These are phyloP conservation scores for Drosophila mulleri DNA, from an alignment of 2,888 invertebrate species.

Conservation along the genomic window DNA sequence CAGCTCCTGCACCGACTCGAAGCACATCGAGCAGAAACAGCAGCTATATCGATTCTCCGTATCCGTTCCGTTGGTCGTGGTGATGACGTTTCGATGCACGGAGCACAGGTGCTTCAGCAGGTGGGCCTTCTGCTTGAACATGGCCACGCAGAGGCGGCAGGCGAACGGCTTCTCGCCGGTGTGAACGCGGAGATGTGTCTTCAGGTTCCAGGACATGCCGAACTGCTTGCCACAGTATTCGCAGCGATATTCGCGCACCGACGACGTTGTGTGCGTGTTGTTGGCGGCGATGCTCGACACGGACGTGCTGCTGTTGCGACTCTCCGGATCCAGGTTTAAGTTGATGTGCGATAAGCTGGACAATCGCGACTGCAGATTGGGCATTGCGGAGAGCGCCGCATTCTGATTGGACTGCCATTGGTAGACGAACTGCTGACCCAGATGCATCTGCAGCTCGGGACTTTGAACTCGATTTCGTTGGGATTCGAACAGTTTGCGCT, in stretches of 20 bases:
- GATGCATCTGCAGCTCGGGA: slow-evolving; percentile 87
- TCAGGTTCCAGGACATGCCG: slow-evolving; percentile 96
- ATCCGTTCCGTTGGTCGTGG: slow-evolving; percentile 88
- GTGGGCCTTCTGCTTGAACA: slow-evolving; percentile 96
- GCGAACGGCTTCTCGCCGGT: slow-evolving; percentile 96
- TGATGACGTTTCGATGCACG: slow-evolving; percentile 94
- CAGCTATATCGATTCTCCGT: slow-evolving; percentile 92
- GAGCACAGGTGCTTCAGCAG: slow-evolving; percentile 94
- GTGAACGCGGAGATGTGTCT: slow-evolving; percentile 94
- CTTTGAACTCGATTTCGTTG: slow-evolving; percentile 87
- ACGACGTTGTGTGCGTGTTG: slow-evolving; percentile 86
- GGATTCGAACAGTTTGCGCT: slow-evolving; percentile 78
- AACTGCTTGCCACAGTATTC: slow-evolving; percentile 96
- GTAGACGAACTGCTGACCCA: slow-evolving; percentile 86
- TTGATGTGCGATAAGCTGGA: slow-evolving; percentile 79
- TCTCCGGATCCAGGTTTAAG: slow-evolving; percentile 68
- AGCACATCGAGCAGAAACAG: slow-evolving; percentile 94
- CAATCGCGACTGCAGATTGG: slow-evolving; percentile 81
- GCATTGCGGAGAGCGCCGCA: slow-evolving; percentile 80
- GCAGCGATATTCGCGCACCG: slow-evolving; percentile 94
- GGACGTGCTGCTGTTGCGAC: slow-evolving; percentile 61
- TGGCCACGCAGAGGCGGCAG: slow-evolving; percentile 94
- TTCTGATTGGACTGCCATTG: slow-evolving; percentile 84
- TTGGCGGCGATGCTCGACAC: slow-evolving; percentile 60
- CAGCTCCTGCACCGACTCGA: slow-evolving; percentile 94